Evolutionary conservation across 2,888 invertebrate genomes (phyloP).

Genomic region (Volucella bombylans): DNA sequence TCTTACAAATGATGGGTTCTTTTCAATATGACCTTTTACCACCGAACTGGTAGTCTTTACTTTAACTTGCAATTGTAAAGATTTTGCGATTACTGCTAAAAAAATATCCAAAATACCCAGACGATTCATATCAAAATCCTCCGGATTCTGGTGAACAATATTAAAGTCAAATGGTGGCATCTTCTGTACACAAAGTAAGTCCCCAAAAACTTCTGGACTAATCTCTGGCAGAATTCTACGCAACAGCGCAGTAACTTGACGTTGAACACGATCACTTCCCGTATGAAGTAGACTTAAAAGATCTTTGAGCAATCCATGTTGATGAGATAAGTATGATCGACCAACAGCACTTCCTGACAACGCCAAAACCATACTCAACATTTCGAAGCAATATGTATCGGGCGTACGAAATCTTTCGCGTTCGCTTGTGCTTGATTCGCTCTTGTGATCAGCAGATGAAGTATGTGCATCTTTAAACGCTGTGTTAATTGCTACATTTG

Average conservation of each 20-base stretch:
- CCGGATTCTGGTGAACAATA: conserved; percentile 85
- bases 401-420: conserved; percentile 80
- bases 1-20: conserved; percentile 82
- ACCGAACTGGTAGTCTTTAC: conserved; percentile 80
- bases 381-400: conserved; percentile 98
- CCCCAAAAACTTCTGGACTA: conserved; percentile 91
- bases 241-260: conserved; percentile 93
- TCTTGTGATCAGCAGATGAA: conserved; percentile 78
- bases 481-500: conserved; percentile 79
- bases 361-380: conserved; percentile 96
- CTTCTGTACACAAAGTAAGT: conserved; percentile 87
- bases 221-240: conserved; percentile 95
- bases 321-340: conserved; percentile 93
- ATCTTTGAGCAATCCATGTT: conserved; percentile 92
- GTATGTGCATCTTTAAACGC: conserved; percentile 77
- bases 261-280: conserved; percentile 96
- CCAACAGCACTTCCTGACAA: conserved; percentile 96
- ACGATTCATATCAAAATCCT: conserved; percentile 83
- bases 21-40: conserved; percentile 84
- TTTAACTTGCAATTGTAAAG: conserved; percentile 94
- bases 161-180: conserved; percentile 90
- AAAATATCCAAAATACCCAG: conserved; percentile 94
- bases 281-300: conserved; percentile 94
- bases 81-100: conserved; percentile 94
- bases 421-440: conserved; percentile 77